Evolutionary conservation across 2,113 vertebrate species (phyloP).

Genomic region (Phylloscopus whistleri): DNA sequence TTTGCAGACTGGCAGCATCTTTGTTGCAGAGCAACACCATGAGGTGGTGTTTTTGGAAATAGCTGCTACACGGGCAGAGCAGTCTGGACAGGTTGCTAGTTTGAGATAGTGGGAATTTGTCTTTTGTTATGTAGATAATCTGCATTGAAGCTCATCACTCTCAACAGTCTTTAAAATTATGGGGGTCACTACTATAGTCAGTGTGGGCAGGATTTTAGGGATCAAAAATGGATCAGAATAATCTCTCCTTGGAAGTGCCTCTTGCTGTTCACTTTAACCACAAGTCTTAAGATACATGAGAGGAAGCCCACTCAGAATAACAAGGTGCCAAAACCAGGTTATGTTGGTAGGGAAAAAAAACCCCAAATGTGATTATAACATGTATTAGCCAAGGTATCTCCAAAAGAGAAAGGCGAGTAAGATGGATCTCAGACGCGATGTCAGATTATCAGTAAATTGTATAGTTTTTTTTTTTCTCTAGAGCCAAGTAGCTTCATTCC

Average conservation of each 20-base stretch:
- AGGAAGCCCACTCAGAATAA: background rate
- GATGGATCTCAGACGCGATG: background rate
- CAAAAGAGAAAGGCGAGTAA: background rate
- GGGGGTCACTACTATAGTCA: background rate
- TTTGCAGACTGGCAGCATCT: background rate
- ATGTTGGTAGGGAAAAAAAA: background rate
- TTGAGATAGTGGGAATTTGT: background rate
- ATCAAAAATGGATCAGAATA: background rate
- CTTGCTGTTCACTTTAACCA: background rate
- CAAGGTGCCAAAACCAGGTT: background rate
- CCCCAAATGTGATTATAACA: background rate
- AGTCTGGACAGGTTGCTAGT: background rate
- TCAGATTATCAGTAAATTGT: slow-evolving; percentile 53
- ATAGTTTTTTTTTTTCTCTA: background rate
- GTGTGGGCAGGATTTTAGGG: background rate
- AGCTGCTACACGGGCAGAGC: background rate
- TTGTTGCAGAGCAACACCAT: background rate
- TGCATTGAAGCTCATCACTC: background rate
- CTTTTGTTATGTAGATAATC: background rate
- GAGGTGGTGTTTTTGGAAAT: background rate
- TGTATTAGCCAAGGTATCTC: background rate
- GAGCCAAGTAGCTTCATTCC: background rate
- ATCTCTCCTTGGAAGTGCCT: background rate
- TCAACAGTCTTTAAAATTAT: background rate
- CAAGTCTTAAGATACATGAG: background rate